Conservation (phyloP, 2,797 vertebrate species). For the Erethizon dorsatum region DNA sequence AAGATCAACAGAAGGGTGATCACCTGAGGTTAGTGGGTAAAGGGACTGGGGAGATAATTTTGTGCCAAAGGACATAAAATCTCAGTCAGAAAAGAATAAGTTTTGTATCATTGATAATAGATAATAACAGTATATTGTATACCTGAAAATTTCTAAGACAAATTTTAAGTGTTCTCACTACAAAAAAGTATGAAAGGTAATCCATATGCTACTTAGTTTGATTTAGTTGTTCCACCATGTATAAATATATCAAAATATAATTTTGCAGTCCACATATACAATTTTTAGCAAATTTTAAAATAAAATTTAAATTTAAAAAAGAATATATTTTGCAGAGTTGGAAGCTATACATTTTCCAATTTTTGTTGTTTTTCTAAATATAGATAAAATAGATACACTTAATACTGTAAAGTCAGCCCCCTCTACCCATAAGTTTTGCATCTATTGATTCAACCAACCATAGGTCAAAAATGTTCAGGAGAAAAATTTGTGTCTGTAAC, state of each 20-base stretch:
- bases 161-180: not conserved
- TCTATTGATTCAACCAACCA: not conserved
- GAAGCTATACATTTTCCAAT: constrained; percentile 23
- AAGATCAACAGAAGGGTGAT: not conserved
- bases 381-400: not conserved
- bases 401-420: not conserved
- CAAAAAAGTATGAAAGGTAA: not conserved
- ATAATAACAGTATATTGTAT: not conserved
- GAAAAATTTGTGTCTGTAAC: not conserved
- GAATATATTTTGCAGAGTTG: constrained; percentile 16
- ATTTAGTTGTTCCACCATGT: not conserved
- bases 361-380: constrained; percentile 53
- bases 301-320: not conserved
- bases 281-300: constrained; percentile 2
- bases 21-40: not conserved
- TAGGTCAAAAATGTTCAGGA: not conserved
- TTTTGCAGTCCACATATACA: not conserved
- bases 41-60: not conserved
- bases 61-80: not conserved
- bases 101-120: no score
- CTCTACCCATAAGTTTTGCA: not conserved
- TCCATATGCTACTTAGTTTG: not conserved
- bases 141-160: not conserved
- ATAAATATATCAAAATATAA: not conserved
- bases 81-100: not conserved